Evolutionary conservation across 2,797 vertebrate species (phyloP).

Genomic region (Helarctos malayanus): DNA sequence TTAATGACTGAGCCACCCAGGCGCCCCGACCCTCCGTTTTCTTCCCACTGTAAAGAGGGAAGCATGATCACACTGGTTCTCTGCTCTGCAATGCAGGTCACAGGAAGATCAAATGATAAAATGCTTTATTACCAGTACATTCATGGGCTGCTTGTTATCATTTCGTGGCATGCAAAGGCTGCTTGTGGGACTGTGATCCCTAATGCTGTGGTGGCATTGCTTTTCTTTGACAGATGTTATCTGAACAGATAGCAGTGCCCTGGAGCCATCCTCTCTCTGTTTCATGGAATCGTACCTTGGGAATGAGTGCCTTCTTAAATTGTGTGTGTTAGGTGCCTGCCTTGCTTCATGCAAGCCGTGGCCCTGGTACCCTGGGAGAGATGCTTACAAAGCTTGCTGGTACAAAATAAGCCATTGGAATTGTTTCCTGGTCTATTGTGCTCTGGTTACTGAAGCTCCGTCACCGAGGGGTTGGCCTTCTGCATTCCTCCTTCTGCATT

Average conservation of each 20-base stretch:
- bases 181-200: not conserved
- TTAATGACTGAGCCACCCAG: too few relatives aligned
- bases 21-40: not conserved
- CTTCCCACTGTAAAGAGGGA: not conserved
- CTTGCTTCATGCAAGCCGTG: not conserved
- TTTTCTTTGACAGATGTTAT: slow-evolving; percentile 17
- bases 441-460: not conserved
- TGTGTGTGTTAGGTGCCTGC: not conserved
- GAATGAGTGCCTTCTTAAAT: slow-evolving; percentile 10
- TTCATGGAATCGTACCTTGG: not conserved
- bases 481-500: not conserved
- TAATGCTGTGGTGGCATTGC: not conserved
- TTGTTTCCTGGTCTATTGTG: not conserved
- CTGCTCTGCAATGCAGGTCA: not conserved
- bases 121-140: not conserved
- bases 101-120: not conserved
- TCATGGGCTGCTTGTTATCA: not conserved
- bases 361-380: not conserved
- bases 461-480: not conserved
- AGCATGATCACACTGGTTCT: not conserved
- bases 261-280: not conserved
- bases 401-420: not conserved
- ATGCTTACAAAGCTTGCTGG: not conserved
- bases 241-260: not conserved
- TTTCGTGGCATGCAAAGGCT: not conserved